Evolutionary conservation across 64 coral and sea anemone species (phyloP), one percentile per base, ranked within the genome.

Genomic region (Trachythela sp.): DNA sequence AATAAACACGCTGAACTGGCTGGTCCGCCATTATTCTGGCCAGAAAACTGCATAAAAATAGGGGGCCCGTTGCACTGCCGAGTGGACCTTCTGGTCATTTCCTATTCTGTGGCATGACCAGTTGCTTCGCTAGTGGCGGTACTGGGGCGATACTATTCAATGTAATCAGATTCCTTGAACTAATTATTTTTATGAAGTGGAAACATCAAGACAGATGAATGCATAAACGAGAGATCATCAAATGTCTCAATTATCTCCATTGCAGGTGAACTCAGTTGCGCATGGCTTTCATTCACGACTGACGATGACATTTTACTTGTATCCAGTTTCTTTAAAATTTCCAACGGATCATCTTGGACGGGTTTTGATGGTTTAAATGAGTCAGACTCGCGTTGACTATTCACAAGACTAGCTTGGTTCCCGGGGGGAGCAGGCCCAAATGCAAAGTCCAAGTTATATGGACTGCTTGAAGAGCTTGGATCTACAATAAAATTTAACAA

Each of bases 151-250:
- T 45, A 4, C 42, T 11, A 45, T 11, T 11, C 42, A 11, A 45
- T 45, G 42, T 45, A 45, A 45, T 45, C 42, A 6, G 4, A 45
- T 45, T 45, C 11, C 42, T 45, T 11, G 4, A 11, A 11, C 75
- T 80, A 80, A 39, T 39, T 80, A 39, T 37, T 80, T 18, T 80
- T 80, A 22, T 35, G 26, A 15, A 80, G 33, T 27, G 96, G 96
- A 40, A 99, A 99, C 96, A 99, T 99, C 35, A 99, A 48, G 40
- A 99, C 93, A 54, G 91, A 91, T 22, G 96, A 95, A 34, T 85
- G 22, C 96, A 99, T 99, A 24, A 99, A 99, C 27, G 91, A 87
- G 50, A 99, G 92, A 89, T 99, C 91, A 42, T 99, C 96, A 37
- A 99, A 88, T 39, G 92, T 91, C 38, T 91, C 83, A 7, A 93